Conservation (phyloP, 2,797 vertebrate genomes). For the Manis crassicaudata region DNA sequence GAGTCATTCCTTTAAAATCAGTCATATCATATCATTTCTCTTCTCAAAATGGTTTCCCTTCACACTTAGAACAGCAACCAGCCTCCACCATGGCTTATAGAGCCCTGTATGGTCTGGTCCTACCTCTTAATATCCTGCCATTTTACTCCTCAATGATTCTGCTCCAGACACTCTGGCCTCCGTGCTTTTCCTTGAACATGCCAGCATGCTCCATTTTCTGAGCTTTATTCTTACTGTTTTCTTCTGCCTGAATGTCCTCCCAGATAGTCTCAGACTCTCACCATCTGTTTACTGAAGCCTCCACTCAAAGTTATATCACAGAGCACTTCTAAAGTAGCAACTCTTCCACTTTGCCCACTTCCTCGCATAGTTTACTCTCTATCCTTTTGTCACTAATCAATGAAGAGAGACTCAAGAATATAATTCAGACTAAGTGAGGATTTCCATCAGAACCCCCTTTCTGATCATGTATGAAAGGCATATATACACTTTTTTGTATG, state of each 20-base stretch:
- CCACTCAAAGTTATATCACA: not conserved
- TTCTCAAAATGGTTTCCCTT: not conserved
- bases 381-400: conserved; percentile 3
- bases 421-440: not conserved
- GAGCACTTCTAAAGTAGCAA: not conserved
- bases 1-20: conserved; percentile 11
- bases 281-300: not conserved
- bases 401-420: not conserved
- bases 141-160: not conserved
- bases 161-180: not conserved
- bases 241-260: not conserved
- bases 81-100: not conserved
- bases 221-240: not conserved
- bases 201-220: not conserved
- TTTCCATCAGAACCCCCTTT: conserved; percentile 30
- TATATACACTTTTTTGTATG: not conserved
- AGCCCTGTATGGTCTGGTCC: not conserved
- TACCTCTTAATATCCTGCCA: not conserved
- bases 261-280: not conserved
- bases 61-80: not conserved
- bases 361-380: not conserved
- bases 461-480: not conserved
- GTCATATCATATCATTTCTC: not conserved
- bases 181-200: conserved; percentile 21
- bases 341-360: not conserved